Base-by-base conservation (phyloP, 2,888 invertebrate species). In the Cosmopolites sordidus region DNA sequence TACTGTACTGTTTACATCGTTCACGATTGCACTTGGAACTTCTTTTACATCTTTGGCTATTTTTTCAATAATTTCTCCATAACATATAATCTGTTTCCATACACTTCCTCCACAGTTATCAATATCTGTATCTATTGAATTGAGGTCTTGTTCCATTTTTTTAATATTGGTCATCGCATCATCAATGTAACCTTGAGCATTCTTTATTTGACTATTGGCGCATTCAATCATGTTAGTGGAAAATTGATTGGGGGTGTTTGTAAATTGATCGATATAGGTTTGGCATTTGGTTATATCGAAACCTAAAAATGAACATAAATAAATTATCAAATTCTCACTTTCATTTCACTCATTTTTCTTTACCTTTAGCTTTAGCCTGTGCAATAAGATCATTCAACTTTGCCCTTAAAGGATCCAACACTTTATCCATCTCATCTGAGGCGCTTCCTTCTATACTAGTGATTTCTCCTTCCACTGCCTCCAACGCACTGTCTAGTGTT, bases 261-360 rank as follows among this genome's bases (percentile, higher is more conserved):
- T 33, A 30, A 58, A 54, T 1, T 54, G 22, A 30, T 51, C 46
- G 5, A 58, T n/a, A n/a, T n/a, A n/a, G n/a, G n/a, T n/a, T n/a
- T n/a, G n/a, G n/a, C n/a, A n/a, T n/a, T n/a, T n/a, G 37, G 46
- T 16, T 14, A 58, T 45, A 42, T 58, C 51, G 16, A 54, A 42
- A 47, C 54, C 57, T 50, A 9, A 27, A 27, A 27, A 27, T 27
- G 9, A 6, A 9, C 9, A 27, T 6, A 27, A 27, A 27, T 27
- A 27, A 6, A 27, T 27, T 6, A 6, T 27, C 9, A 27, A 6
- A 27, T 9, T 29, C 29, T 29, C 29, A 29, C 9, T 8, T 9
- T 39, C 39, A 9, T 11, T 15, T 2, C n/a, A 12, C n/a, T n/a
- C n/a, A n/a, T n/a, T n/a, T n/a, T n/a, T n/a, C 9, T 12, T 12